phyloP scores from a whole-genome alignment of 1,140 invertebrate species.

The Pogonomyrmex californicus region DNA sequence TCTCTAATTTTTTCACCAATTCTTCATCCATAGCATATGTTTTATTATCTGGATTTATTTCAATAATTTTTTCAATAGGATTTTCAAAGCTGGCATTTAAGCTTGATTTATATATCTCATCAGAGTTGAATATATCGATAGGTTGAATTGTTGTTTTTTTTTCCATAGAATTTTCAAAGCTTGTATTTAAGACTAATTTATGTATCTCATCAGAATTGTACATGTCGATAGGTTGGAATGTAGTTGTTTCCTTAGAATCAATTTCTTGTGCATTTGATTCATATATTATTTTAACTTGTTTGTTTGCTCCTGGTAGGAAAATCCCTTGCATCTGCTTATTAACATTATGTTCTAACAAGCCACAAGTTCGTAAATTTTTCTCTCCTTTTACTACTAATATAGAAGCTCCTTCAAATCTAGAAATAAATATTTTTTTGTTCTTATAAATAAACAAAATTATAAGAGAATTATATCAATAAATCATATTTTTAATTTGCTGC shows the following conservation, averaged over 20 bases:
- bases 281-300: constrained; percentile 90
- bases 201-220: constrained; percentile 43
- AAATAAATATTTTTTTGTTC: neutral
- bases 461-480: neutral
- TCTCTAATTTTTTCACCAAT: constrained; percentile 39
- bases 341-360: constrained; percentile 90
- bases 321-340: constrained; percentile 87
- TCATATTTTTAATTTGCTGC: neutral
- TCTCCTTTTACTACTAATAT: constrained; percentile 93
- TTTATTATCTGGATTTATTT: neutral
- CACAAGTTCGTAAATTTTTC: constrained; percentile 92
- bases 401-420: constrained; percentile 90
- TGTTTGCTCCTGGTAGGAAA: constrained; percentile 87
- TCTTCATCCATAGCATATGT: neutral
- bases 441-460: neutral
- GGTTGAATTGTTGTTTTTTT: neutral
- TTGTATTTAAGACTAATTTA: constrained; percentile 34
- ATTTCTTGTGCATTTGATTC: constrained; percentile 88
- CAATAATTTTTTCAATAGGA: constrained; percentile 25
- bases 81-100: constrained; percentile 50
- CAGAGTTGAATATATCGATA: neutral
- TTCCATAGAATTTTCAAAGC: constrained; percentile 48
- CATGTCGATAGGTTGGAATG: constrained; percentile 13
- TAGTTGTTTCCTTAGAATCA: constrained; percentile 74
- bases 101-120: constrained; percentile 46